A percentile compares a stretch with the other conserved stretches of the same genome.
phyloP scores from a whole-genome alignment of 2,113 vertebrate genomes.

The Gorilla gorilla region DNA sequence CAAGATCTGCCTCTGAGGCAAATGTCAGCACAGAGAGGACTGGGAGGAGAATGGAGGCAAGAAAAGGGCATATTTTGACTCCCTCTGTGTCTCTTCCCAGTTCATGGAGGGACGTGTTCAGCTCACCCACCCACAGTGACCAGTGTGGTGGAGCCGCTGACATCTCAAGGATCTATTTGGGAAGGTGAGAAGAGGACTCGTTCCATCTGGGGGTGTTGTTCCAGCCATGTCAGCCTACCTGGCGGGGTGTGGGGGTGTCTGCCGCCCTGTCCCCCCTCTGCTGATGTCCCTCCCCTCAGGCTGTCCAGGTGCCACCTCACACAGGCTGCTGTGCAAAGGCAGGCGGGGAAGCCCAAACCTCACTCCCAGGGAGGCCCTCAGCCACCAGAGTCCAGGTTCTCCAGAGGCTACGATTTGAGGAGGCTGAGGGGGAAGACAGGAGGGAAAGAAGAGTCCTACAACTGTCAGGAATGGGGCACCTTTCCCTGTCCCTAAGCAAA shows the following conservation, averaged over 20 bases:
- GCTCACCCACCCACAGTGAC: neutral
- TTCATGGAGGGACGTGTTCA: neutral
- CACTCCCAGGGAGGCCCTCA: neutral
- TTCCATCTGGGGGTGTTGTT: neutral
- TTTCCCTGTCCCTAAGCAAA: neutral
- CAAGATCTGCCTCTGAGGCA: neutral
- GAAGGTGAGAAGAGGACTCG: neutral
- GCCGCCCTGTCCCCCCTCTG: neutral
- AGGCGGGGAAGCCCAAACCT: neutral
- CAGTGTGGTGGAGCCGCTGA: fast-evolving
- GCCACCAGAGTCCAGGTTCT: constrained; percentile 66
- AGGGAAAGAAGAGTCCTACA: neutral
- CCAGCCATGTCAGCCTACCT: neutral
- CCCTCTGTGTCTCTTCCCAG: neutral
- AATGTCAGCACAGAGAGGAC: neutral
- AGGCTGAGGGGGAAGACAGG: neutral
- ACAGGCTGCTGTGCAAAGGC: neutral
- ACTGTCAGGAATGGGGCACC: neutral
- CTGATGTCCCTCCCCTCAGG: fast-evolving
- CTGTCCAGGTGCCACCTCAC: neutral
- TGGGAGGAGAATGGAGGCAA: neutral
- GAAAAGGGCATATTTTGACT: no score
- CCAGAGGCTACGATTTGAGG: constrained; percentile 64
- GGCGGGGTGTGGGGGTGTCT: neutral
- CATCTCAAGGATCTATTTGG: neutral